Base-by-base conservation (phyloP, 2,113 vertebrate species). In the Oophaga pumilio region DNA sequence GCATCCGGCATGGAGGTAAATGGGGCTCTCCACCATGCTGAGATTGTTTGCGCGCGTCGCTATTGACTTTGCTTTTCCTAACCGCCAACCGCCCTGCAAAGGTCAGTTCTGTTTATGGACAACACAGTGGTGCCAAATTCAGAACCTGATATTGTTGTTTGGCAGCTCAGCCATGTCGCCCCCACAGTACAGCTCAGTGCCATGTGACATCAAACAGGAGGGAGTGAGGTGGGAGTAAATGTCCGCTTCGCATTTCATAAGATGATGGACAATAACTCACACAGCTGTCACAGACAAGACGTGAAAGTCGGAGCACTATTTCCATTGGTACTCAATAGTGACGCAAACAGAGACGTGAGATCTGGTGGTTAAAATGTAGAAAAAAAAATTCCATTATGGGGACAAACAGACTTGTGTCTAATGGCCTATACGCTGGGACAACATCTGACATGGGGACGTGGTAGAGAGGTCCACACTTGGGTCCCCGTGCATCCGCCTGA, bases 101-200 rank as follows among this genome's bases (percentile, higher is more conserved):
- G 85, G 85, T 87, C 85, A 80, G n/a, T 71, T 15, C 60, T 87
- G 64, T 80, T 87, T 81, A 71, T 33, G 62, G 28, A 80, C 76
- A 80, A 71, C 76, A 87, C 52, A 87, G 28, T 24, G 18, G 76
- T 62, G 71, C 84, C 84, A 85, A 62, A 85, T 76, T 49, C 56
- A 59, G 84, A 76, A 76, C 14, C 33, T 59, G 71, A 76, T 85
- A 68, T 62, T 74, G 26, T 85, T 85, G 60, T 71, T 73, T 85
- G 84, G 84, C 57, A 85, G 12, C 33, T 17, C 18, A 24, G 24
- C 33, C 33, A 43, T 43, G 33, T 62, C 60, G 1, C 17, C 22
- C 2, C 26, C 56, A 50, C 15, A 15, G 33, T 74, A 43, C 56
- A 85, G 28, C 56, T n/a, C 28, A 50, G 8, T 76, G 53, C 84